Evolutionary conservation across 1,140 invertebrate species (phyloP), one percentile per base, ranked within the genome.

Genomic region (Marisa cornuarietis): DNA sequence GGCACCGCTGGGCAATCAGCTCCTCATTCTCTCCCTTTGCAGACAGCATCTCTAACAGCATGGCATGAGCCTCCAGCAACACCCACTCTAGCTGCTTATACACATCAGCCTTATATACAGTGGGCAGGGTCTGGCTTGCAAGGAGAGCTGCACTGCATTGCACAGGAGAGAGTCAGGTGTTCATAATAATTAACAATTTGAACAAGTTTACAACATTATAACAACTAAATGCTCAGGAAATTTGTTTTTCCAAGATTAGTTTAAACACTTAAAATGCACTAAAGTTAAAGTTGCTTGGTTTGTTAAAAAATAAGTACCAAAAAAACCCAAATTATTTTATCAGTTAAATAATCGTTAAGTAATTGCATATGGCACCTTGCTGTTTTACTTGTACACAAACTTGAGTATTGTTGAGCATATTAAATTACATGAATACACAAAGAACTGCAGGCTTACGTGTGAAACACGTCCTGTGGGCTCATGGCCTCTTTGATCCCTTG

Each of bases 41-140:
- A 16, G 82, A 77, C 22, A 87, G 75, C 13, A 87, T 76, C 20
- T 90, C 87, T 1, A 90, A 82, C 11, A 90, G 83, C 65, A 80
- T 58, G 16, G 87, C 80, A 78, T 91, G 90, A 42, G 88, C 86
- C 66, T 90, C 89, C 8, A 91, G 82, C 65, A 91, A 80, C 5
- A 91, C 86, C 89, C 89, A 90, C 80, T 91, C 90, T 13, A 90
- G 65, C 74, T 91, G 89, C 79, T 88, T 85, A 80, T 90, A 91
- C 52, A 85, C 83, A 77, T 90, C 89, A 13, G 89, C 90, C 26
- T 85, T 83, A 54, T 82, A 80, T 4, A 89, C 80, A 18, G 80
- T 85, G 0, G 90, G 86, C 52, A 91, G 80, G 54, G 87, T 84
- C 63, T 89, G 86, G 7, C 85, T 81, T 10, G 89, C 85, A 52